Evolutionary conservation across 1,140 invertebrate species (phyloP).

Genomic region (Battus philenor): DNA sequence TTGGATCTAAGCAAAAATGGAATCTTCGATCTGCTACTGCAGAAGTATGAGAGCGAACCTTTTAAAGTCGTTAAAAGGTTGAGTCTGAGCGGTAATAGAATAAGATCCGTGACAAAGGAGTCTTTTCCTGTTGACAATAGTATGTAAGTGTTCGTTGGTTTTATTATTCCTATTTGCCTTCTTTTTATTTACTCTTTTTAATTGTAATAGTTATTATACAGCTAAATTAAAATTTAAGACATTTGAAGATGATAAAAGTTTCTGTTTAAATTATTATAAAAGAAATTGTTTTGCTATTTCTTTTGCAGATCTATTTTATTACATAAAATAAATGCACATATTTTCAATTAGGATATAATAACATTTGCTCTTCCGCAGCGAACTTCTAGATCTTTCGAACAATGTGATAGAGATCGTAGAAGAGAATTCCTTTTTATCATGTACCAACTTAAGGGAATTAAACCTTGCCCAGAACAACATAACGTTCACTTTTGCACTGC

Average conservation of each 20-base stretch:
- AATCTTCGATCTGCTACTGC: constrained; percentile 50
- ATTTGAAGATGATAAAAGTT: too few species aligned
- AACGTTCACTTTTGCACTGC: constrained; percentile 52
- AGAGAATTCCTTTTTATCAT: constrained; percentile 48
- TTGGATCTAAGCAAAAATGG: constrained; percentile 65
- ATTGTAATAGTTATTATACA: too few species aligned
- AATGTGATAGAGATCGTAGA: constrained; percentile 67
- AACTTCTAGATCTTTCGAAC: constrained; percentile 64
- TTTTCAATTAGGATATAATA: too few species aligned
- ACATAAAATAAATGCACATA: too few species aligned
- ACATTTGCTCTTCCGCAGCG: constrained; percentile 41
- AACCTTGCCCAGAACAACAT: constrained; percentile 69
- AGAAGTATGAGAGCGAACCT: constrained; percentile 28
- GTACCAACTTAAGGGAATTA: constrained; percentile 51
- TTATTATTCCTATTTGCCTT: not conserved
- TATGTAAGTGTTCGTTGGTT: constrained; percentile 46
- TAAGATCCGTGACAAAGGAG: constrained; percentile 53
- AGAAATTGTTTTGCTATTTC: too few species aligned
- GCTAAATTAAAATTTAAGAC: too few species aligned
- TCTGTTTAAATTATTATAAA: too few species aligned
- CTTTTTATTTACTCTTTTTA: too few species aligned
- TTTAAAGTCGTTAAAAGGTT: constrained; percentile 49
- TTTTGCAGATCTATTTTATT: too few species aligned
- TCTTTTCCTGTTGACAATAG: constrained; percentile 53
- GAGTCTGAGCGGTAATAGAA: constrained; percentile 56